Conservation (phyloP, 2,888 invertebrate genomes). For the Caenorhabditis sp. region DNA sequence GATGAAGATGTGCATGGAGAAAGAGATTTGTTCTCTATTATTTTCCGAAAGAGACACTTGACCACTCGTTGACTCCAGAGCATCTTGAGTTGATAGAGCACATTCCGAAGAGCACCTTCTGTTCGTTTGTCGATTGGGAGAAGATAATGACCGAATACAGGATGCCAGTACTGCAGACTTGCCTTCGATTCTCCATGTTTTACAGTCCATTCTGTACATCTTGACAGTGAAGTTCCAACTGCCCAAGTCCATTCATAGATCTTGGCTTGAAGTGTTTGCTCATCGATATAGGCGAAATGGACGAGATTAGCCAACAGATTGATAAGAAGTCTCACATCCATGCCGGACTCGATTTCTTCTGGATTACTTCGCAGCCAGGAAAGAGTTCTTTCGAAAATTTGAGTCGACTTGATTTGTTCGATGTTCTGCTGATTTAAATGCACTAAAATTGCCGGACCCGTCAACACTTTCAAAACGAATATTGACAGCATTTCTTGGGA, state of each 20-base stretch:
- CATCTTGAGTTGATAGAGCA: slow-evolving; percentile 88
- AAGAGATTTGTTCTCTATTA: slow-evolving; percentile 26
- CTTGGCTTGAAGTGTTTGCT: slow-evolving; percentile 59
- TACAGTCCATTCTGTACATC: slow-evolving; percentile 70
- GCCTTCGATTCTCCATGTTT: slow-evolving; percentile 48
- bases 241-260: slow-evolving; percentile 74
- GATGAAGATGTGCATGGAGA: slow-evolving; percentile 2
- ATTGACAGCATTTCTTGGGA: slow-evolving; percentile 40
- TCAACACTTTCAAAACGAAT: slow-evolving; percentile 66
- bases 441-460: slow-evolving; percentile 70
- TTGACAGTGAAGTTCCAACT: slow-evolving; percentile 65
- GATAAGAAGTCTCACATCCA: slow-evolving; percentile 67
- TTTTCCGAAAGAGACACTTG: slow-evolving; percentile 47
- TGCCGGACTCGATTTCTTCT: slow-evolving; percentile 58
- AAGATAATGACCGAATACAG: slow-evolving; percentile 88
- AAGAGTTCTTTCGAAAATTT: slow-evolving; percentile 67
- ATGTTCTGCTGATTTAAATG: slow-evolving; percentile 70
- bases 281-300: slow-evolving; percentile 77
- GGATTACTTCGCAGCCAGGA: slow-evolving; percentile 63
- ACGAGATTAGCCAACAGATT: slow-evolving; percentile 80
- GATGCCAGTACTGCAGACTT: slow-evolving; percentile 91
- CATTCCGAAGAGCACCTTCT: slow-evolving; percentile 88
- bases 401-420: slow-evolving; percentile 52
- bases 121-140: slow-evolving; percentile 86
- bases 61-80: slow-evolving; percentile 86